These are phyloP conservation scores for Stenotaenia linearis DNA, from an alignment of 2,888 invertebrate genomes.

Conservation along the genomic window DNA sequence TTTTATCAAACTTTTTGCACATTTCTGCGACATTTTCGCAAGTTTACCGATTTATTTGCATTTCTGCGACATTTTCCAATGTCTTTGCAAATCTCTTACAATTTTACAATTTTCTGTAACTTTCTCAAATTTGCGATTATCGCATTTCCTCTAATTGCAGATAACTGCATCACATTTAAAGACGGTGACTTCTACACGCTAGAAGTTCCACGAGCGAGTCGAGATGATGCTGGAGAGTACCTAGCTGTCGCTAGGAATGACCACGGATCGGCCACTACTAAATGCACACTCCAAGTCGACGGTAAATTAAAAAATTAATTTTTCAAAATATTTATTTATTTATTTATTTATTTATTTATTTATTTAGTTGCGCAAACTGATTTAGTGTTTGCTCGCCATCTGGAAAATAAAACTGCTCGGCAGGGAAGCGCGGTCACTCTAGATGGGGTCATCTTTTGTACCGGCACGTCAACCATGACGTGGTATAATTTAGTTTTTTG, in stretches of 20 bases:
- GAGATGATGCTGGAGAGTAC: conserved; percentile 76
- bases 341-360: neutral
- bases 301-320: conserved; percentile 49
- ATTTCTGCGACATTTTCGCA: no score
- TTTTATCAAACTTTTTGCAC: no score
- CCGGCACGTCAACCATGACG: neutral
- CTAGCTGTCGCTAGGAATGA: conserved; percentile 70
- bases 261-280: conserved; percentile 74
- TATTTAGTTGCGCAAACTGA: neutral
- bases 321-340: neutral
- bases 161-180: conserved; percentile 49
- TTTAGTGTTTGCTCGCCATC: neutral
- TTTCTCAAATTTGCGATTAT: no score
- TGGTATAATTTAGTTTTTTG: conserved; percentile 11
- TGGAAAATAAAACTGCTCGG: neutral
- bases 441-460: conserved; percentile 13
- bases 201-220: conserved; percentile 68
- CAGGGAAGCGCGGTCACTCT: conserved; percentile 24
- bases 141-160: no score
- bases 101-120: no score
- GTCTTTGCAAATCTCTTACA: no score
- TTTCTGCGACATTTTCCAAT: no score
- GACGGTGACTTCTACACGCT: conserved; percentile 73
- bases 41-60: no score
- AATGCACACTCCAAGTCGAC: conserved; percentile 69